phyloP scores from a whole-genome alignment of 2,797 vertebrate species.

The Crypturellus tataupa region DNA sequence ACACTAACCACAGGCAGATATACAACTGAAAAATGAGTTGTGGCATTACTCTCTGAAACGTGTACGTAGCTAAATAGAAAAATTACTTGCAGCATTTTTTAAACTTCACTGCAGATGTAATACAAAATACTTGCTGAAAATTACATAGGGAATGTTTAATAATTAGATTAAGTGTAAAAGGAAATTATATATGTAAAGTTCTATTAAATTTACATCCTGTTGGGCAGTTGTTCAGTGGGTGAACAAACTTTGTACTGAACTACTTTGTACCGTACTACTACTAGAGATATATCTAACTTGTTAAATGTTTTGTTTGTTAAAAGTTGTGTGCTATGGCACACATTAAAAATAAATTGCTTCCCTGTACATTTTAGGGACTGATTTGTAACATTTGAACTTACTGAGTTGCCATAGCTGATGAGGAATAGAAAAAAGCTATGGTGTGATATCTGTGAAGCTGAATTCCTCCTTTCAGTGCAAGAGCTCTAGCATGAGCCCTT shows the following conservation, averaged over 20 bases:
- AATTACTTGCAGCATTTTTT: background rate
- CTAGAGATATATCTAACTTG: background rate
- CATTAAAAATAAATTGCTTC: background rate
- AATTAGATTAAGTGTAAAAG: background rate
- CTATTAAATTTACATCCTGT: background rate
- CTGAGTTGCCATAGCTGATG: background rate
- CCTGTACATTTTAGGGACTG: background rate
- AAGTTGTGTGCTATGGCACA: background rate
- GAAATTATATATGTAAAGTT: background rate
- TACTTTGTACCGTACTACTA: background rate
- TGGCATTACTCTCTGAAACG: background rate
- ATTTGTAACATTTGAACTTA: background rate
- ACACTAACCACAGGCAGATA: background rate
- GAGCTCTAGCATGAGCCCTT: background rate
- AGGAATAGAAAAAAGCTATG: background rate
- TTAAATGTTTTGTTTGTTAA: background rate
- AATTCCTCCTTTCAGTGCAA: background rate
- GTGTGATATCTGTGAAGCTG: background rate
- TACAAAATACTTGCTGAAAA: background rate
- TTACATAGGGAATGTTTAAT: background rate
- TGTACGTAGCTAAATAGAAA: background rate
- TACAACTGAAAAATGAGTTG: background rate
- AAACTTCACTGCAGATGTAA: background rate
- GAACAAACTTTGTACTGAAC: background rate
- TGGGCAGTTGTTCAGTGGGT: background rate